Evolutionary conservation across 2,797 vertebrate genomes (phyloP).

Genomic region (Dendrocincla fuliginosa): DNA sequence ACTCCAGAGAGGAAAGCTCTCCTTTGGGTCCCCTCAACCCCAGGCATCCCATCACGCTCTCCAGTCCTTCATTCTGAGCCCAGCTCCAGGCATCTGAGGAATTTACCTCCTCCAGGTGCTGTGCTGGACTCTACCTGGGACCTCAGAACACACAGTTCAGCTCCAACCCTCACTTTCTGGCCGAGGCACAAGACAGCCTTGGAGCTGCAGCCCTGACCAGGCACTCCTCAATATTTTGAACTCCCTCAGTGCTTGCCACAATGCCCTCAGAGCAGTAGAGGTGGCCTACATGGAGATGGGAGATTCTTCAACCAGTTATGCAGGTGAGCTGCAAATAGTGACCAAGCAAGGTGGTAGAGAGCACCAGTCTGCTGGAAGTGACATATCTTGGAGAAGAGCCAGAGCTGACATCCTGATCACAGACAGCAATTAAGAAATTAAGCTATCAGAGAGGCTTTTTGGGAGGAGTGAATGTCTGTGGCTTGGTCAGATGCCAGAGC

Average conservation of each 20-base stretch:
- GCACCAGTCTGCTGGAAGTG: background rate
- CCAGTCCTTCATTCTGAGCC: background rate
- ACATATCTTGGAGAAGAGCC: conserved; percentile 25
- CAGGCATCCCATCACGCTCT: background rate
- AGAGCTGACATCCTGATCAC: conserved; percentile 44
- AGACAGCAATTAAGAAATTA: conserved; percentile 62
- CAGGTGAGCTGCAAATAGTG: background rate
- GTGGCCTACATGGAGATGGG: background rate
- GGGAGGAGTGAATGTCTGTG: background rate
- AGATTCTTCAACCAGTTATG: background rate
- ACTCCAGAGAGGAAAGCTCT: background rate
- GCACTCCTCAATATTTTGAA: background rate
- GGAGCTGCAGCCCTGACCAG: background rate
- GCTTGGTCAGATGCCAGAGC: conserved; percentile 33
- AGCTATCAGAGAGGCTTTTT: conserved; percentile 47
- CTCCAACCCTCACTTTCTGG: background rate
- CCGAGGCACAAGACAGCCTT: background rate
- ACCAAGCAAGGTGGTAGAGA: background rate
- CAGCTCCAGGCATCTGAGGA: background rate
- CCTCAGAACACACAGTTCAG: background rate
- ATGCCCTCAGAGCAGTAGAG: background rate
- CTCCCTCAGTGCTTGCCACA: background rate
- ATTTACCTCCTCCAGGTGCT: background rate
- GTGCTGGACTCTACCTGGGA: background rate
- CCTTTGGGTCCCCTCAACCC: background rate